These are phyloP conservation scores for Gymnobelideus leadbeateri DNA, from an alignment of 2,113 vertebrate species.

Conservation along the genomic window DNA sequence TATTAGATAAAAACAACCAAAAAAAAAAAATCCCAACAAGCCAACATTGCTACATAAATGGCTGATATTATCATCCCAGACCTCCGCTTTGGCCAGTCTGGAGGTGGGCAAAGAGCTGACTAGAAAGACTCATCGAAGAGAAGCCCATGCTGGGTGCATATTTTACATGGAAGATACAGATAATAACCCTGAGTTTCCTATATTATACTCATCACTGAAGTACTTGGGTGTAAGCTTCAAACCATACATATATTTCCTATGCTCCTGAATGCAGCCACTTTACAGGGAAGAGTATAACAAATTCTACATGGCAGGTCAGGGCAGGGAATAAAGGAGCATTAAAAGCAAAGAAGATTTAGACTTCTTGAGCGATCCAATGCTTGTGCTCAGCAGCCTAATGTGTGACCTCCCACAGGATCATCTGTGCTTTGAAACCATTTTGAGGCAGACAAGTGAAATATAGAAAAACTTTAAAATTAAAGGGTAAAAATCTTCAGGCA, in stretches of 20 bases:
- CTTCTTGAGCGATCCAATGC: conserved; percentile 35
- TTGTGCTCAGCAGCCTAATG: conserved; percentile 30
- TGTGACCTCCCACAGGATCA: not conserved
- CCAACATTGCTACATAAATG: not conserved
- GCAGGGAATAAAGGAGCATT: not conserved
- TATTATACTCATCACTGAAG: not conserved
- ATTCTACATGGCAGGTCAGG: not conserved
- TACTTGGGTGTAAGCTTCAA: not conserved
- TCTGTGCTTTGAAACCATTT: conserved; percentile 29
- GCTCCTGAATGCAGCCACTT: not conserved
- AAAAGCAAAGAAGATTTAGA: conserved; percentile 7
- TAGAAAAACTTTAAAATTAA: not conserved
- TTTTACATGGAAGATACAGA: not conserved
- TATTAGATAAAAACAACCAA: not conserved
- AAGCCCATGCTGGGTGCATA: not conserved
- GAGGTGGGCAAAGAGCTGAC: not conserved
- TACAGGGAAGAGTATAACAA: not conserved
- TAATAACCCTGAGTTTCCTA: not conserved
- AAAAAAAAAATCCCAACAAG: not conserved
- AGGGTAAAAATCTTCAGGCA: not conserved
- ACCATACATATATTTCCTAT: not conserved
- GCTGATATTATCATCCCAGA: not conserved
- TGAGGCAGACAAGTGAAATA: conserved; percentile 17
- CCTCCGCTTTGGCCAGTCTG: not conserved
- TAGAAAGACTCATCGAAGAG: not conserved